Evolutionary conservation across 2,797 vertebrate species (phyloP).

Genomic region (Poecilia gillii): DNA sequence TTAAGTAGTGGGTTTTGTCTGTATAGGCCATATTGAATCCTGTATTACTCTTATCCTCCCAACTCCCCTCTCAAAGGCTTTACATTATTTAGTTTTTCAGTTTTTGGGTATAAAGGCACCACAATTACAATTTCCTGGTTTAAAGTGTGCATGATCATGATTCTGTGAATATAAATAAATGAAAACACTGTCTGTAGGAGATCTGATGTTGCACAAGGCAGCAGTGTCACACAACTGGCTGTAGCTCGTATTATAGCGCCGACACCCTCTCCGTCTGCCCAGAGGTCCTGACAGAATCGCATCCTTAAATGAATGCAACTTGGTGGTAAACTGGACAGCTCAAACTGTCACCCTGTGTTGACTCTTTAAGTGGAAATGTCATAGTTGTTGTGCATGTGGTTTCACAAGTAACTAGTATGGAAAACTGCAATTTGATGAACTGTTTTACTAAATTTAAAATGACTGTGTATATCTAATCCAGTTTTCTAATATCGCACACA

Average conservation of each 20-base stretch:
- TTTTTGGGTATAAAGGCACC: neutral
- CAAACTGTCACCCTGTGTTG: neutral
- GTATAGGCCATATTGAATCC: neutral
- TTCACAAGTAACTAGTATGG: conserved; percentile 1
- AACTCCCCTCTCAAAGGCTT: neutral
- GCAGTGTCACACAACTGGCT: conserved; percentile 21
- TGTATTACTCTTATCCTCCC: neutral
- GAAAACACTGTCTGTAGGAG: neutral
- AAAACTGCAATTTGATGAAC: conserved; percentile 13
- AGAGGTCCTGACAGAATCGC: conserved; percentile 15
- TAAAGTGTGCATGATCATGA: neutral
- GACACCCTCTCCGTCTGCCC: conserved; percentile 5
- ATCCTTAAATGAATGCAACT: neutral
- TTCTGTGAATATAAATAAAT: neutral
- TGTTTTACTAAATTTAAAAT: neutral
- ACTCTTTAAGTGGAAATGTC: conserved; percentile 3
- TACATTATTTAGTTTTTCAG: neutral
- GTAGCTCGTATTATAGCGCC: conserved; percentile 6
- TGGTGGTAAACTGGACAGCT: conserved; percentile 4
- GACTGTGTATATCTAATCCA: neutral
- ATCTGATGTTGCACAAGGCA: conserved; percentile 8
- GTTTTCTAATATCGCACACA: neutral
- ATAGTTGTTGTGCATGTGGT: conserved; percentile 8
- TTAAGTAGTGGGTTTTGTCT: neutral
- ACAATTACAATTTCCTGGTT: neutral